Evolutionary conservation across 2,797 vertebrate genomes (phyloP).

Genomic region (Notolabrus celidotus): DNA sequence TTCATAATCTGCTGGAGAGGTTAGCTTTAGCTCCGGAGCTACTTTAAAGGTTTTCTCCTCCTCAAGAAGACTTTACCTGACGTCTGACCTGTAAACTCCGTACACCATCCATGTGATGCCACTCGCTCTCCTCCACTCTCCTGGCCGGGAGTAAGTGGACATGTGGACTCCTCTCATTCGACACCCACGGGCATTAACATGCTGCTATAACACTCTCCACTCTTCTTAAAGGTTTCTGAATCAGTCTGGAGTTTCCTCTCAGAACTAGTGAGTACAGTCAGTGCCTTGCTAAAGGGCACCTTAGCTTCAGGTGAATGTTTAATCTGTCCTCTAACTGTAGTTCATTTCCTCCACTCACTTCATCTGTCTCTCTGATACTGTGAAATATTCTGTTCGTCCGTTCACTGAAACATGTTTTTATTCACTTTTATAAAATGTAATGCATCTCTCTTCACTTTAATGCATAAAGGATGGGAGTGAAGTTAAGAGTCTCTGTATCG

Average conservation of each 20-base stretch:
- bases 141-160: no score
- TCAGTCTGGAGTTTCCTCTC: no score
- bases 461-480: conserved; percentile 14
- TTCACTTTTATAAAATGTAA: conserved; percentile 26
- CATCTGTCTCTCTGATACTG: conserved; percentile 28
- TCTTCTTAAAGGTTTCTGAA: not conserved
- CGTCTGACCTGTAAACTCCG: conserved; percentile 12
- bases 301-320: not conserved
- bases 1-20: conserved; percentile 25
- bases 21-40: conserved; percentile 43
- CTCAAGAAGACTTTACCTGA: conserved; percentile 21
- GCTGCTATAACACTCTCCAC: not conserved
- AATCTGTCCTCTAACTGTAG: not conserved
- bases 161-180: no score
- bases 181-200: conserved; percentile 3
- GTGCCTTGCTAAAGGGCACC: conserved; percentile 30
- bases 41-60: not conserved
- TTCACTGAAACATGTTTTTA: conserved; percentile 22
- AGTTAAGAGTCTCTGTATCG: conserved; percentile 27
- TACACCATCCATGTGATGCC: conserved; percentile 1
- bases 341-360: not conserved
- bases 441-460: conserved; percentile 19
- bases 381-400: conserved; percentile 36
- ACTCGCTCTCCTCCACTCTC: no score
- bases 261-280: conserved; percentile 3